These are phyloP conservation scores for Orchesellides sinensis DNA, from an alignment of 2,888 invertebrate genomes.

Conservation along the genomic window DNA sequence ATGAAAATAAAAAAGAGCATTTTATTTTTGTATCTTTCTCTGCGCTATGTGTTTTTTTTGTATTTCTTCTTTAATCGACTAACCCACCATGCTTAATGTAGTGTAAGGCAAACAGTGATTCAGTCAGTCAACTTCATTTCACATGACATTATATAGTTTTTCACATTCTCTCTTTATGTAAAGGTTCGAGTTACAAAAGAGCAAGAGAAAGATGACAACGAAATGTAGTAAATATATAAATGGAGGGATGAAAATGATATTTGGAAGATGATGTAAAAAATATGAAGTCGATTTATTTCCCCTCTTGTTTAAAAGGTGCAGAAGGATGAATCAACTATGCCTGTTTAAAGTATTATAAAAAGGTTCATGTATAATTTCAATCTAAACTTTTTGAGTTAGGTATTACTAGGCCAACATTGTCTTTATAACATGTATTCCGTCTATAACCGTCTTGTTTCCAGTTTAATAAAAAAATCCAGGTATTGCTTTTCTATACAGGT, in stretches of 20 bases:
- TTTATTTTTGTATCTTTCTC: constrained; percentile 17
- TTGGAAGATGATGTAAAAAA: constrained; percentile 30
- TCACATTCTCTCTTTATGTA: constrained; percentile 38
- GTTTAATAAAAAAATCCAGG: too few relatives aligned
- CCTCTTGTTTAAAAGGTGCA: not conserved
- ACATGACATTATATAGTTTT: constrained; percentile 55
- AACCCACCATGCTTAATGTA: constrained; percentile 66
- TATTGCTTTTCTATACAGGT: too few relatives aligned
- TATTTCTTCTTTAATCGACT: constrained; percentile 54
- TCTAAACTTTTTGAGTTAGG: too few relatives aligned
- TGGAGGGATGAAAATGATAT: not conserved
- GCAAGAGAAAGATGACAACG: not conserved
- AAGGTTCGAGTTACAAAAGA: constrained; percentile 15
- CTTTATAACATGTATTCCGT: too few relatives aligned
- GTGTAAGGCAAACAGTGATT: constrained; percentile 63
- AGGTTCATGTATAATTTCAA: too few relatives aligned
- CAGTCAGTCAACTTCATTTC: constrained; percentile 66
- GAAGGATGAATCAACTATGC: not conserved
- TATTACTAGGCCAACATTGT: too few relatives aligned
- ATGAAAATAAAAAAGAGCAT: constrained; percentile 38
- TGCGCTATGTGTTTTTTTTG: constrained; percentile 11
- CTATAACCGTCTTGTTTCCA: too few relatives aligned
- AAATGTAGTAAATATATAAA: not conserved
- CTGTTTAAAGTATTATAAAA: not conserved
- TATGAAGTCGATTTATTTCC: constrained; percentile 19